Conservation (phyloP, 2,113 vertebrate species). For the Trachemys scripta region DNA sequence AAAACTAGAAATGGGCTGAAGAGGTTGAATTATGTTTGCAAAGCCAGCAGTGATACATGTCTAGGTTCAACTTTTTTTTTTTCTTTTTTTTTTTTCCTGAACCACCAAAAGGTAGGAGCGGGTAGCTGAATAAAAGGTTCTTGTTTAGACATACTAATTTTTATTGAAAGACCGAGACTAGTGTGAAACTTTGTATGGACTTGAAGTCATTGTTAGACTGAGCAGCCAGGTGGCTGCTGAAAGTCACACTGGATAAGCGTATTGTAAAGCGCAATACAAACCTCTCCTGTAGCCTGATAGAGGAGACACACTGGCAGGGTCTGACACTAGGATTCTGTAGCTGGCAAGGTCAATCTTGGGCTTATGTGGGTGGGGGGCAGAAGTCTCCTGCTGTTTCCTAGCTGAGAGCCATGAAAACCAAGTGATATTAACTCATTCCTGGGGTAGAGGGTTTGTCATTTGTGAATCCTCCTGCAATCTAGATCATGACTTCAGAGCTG, state of each 20-base stretch:
- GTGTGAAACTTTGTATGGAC: background rate
- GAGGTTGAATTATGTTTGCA: background rate
- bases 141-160: background rate
- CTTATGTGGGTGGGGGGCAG: background rate
- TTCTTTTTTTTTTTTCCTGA: background rate
- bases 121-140: background rate
- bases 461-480: background rate
- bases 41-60: background rate
- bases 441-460: background rate
- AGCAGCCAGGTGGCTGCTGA: background rate
- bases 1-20: background rate
- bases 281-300: background rate
- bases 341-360: background rate
- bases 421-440: background rate
- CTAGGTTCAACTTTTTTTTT: background rate
- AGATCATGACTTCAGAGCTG: background rate
- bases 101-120: background rate
- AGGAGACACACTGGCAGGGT: background rate
- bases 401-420: background rate
- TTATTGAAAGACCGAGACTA: background rate
- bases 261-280: background rate
- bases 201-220: background rate
- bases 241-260: background rate
- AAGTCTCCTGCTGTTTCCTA: background rate
- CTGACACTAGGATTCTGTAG: background rate